These are phyloP conservation scores for Eciton burchellii DNA, from an alignment of 1,140 invertebrate species.

Conservation along the genomic window DNA sequence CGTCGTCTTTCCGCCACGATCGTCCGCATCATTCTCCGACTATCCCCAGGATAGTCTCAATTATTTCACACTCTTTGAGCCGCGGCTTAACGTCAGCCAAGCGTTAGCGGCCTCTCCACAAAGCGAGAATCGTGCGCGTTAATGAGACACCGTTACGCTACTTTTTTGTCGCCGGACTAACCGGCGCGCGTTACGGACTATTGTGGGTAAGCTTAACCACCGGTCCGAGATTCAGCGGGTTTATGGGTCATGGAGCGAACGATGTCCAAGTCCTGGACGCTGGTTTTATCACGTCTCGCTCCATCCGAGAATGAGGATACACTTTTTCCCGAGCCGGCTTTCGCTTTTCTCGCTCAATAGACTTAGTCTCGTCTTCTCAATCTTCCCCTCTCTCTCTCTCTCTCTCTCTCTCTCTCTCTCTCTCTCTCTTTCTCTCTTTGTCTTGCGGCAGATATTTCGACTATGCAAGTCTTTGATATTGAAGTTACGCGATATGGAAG, in stretches of 20 bases:
- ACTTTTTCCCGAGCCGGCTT: slow-evolving; percentile 21
- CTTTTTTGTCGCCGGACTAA: slow-evolving; percentile 47
- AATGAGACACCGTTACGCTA: slow-evolving; percentile 70
- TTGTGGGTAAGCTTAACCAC: slow-evolving; percentile 51
- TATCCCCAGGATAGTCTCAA: slow-evolving; percentile 51
- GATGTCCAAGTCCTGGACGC: slow-evolving; percentile 62
- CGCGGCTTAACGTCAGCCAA: background rate
- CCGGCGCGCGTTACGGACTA: slow-evolving; percentile 30
- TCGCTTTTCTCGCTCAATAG: slow-evolving; percentile 35
- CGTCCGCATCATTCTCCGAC: background rate
- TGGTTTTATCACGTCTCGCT: slow-evolving; percentile 64
- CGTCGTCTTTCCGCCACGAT: slow-evolving; percentile 45
- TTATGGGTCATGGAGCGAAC: slow-evolving; percentile 74
- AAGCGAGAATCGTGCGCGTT: slow-evolving; percentile 64
- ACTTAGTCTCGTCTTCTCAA: slow-evolving; percentile 23
- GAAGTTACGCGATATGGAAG: slow-evolving; percentile 31
- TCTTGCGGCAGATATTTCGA: slow-evolving; percentile 34
- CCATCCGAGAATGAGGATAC: slow-evolving; percentile 33
- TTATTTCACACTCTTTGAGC: slow-evolving; percentile 72
- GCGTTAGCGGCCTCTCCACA: slow-evolving; percentile 51
- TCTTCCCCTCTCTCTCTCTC: background rate
- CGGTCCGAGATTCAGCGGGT: slow-evolving; percentile 63
- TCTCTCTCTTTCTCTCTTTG: background rate
- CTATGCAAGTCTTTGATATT: slow-evolving; percentile 23
- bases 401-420: background rate